Conservation (phyloP, 2,113 vertebrate genomes). For the Pomatostomus ruficeps region DNA sequence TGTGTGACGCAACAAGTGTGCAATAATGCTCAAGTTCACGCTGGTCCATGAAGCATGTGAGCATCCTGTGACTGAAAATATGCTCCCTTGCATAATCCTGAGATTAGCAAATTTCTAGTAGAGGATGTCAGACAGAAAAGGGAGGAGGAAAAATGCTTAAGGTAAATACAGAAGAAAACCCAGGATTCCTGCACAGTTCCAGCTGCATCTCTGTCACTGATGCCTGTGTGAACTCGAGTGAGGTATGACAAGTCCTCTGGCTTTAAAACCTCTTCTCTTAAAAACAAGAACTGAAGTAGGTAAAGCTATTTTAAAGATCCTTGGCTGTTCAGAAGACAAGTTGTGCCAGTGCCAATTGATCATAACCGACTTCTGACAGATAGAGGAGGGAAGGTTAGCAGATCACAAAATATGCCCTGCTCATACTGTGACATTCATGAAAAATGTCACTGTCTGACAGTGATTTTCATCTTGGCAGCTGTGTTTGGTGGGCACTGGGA, state of each 20-base stretch:
- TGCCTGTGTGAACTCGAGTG: background rate
- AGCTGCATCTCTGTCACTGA: background rate
- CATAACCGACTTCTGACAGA: background rate
- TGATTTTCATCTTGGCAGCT: background rate
- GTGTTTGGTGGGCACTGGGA: background rate
- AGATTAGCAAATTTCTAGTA: constrained; percentile 34
- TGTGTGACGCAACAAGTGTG: background rate
- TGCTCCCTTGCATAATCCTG: constrained; percentile 41
- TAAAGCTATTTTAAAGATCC: constrained; percentile 5
- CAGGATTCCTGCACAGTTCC: background rate
- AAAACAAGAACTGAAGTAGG: background rate
- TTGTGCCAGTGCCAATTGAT: background rate
- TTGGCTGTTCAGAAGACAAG: background rate
- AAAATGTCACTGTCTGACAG: background rate
- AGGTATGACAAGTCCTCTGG: background rate
- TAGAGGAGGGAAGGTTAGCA: background rate
- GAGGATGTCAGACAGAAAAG: constrained; percentile 18
- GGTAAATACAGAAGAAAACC: background rate
- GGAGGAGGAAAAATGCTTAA: background rate
- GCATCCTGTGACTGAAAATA: constrained; percentile 61
- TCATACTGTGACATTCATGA: background rate
- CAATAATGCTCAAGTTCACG: background rate
- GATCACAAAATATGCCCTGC: background rate
- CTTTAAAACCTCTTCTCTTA: background rate
- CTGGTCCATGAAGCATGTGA: constrained; percentile 11